A percentile compares a stretch with the other conserved stretches of the same genome.
These are phyloP conservation scores for Meriones psammophilus DNA, from an alignment of 2,797 vertebrate species.

Conservation along the genomic window DNA sequence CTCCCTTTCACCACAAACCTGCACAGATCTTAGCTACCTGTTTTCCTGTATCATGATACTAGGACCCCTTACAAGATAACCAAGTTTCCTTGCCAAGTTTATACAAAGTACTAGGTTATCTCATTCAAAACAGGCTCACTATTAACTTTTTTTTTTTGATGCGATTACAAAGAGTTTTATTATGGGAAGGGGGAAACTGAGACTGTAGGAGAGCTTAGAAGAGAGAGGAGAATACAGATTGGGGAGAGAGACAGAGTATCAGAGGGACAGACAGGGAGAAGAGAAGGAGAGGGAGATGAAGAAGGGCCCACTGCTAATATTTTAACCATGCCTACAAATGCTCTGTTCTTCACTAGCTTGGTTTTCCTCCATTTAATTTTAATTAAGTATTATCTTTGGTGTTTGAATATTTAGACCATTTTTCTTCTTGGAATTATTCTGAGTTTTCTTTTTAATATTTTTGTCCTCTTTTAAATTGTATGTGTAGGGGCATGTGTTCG, in stretches of 20 bases:
- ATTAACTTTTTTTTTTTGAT: not conserved
- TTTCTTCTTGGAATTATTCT: not conserved
- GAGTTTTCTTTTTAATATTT: no score
- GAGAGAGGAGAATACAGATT: no score
- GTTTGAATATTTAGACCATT: conserved; percentile 27
- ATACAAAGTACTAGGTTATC: not conserved
- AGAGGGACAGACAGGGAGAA: no score
- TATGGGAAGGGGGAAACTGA: no score
- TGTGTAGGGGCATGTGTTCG: not conserved
- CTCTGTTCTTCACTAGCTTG: conserved; percentile 26
- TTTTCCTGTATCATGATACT: not conserved
- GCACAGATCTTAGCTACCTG: not conserved
- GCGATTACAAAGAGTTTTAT: no score
- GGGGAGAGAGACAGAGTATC: no score
- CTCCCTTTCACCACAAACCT: not conserved
- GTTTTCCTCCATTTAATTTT: conserved; percentile 8
- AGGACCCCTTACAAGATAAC: not conserved
- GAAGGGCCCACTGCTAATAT: no score
- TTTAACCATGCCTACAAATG: not conserved
- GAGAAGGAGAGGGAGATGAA: no score
- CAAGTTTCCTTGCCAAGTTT: not conserved
- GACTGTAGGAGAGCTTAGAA: no score
- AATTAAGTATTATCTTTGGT: conserved; percentile 27
- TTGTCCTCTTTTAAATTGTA: not conserved
- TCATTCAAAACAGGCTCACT: not conserved